Evolutionary conservation across 2,113 vertebrate genomes (phyloP), one percentile per base, ranked within the genome.

Genomic region (Pseudorectes ferrugineus): DNA sequence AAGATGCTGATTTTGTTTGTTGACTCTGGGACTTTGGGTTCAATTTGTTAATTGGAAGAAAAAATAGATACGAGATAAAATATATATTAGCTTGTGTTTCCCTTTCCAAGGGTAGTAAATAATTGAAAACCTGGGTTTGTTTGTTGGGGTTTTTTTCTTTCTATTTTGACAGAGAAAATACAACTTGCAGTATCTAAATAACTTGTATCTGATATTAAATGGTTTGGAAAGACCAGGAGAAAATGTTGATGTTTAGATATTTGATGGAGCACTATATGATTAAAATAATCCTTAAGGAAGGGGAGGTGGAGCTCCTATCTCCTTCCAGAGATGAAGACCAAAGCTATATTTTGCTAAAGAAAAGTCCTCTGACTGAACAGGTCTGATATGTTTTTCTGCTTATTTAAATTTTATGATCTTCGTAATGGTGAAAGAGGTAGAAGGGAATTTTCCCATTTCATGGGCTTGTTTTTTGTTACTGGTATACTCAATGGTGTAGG

Each of bases 81-180:
- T 12, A 38, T 6, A 3, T 61, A 26, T 31, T 61, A 57, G 13
- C 5, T 83, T 38, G 19, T 58, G 12, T 12, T 70, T 70, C 23
- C 45, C 20, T 49, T 76, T 91, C 15, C 24, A 67, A n/a, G 28
- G 8, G 4, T 46, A 24, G 29, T 43, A 61, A 94, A 65, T 46
- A 65, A 81, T 45, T n/a, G 9, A 81, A 58, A 73, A 54, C 18
- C 17, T 68, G 18, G 0, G 4, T 17, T 8, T 61, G 23, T 31
- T 31, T 18, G 10, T 45, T 2, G 1, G 1, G 3, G 48, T 14
- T n/a, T 31, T 24, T 21, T 24, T 10, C 16, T 38, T 20, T 4
- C 8, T 17, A 5, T 55, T 88, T 83, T 49, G 25, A 38, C 40
- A 67, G 54, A 59, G 45, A 36, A 89, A 70, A 55, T 74, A 46